Percentiles rank a stretch among this genome's conserved stretches.
Conservation (phyloP, 1,140 invertebrate genomes). For the Cryptotermes secundus region DNA sequence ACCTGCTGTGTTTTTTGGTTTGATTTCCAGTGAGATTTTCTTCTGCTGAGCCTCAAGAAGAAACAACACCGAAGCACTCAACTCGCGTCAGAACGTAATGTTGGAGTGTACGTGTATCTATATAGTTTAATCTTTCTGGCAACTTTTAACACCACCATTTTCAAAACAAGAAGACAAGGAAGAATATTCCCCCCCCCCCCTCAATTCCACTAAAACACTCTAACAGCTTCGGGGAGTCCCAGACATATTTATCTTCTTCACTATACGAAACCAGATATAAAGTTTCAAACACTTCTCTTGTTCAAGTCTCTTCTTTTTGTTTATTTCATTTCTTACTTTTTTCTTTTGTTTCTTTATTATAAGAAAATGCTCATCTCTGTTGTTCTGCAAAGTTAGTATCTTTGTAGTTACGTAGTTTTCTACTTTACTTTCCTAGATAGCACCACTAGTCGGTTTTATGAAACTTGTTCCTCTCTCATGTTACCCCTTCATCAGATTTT, state of each 20-base stretch:
- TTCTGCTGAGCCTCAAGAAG: not conserved
- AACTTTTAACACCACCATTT: slow-evolving; percentile 11
- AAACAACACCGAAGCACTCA: not conserved
- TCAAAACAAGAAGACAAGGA: not conserved
- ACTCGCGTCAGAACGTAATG: not conserved
- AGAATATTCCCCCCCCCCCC: not conserved
- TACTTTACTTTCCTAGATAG: not conserved
- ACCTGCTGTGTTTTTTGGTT: not conserved
- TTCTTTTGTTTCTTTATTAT: not conserved
- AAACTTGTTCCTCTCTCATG: not conserved
- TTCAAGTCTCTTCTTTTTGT: not conserved
- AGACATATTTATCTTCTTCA: slow-evolving; percentile 7
- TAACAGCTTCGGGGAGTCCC: not conserved
- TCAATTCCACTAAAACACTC: slow-evolving; percentile 17
- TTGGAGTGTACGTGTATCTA: not conserved
- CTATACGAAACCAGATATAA: slow-evolving; percentile 9
- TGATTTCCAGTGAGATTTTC: not conserved
- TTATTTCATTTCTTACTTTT: slow-evolving; percentile 16
- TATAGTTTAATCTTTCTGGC: not conserved
- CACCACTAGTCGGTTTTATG: not conserved
- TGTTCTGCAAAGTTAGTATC: not conserved
- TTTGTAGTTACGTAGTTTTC: not conserved
- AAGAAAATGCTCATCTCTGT: not conserved
- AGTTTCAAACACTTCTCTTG: not conserved
- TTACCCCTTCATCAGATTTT: not conserved